A percentile compares a stretch with the other conserved stretches of the same genome.
phyloP scores from a whole-genome alignment of 2,113 vertebrate species.

The Nothoprocta perdicaria region DNA sequence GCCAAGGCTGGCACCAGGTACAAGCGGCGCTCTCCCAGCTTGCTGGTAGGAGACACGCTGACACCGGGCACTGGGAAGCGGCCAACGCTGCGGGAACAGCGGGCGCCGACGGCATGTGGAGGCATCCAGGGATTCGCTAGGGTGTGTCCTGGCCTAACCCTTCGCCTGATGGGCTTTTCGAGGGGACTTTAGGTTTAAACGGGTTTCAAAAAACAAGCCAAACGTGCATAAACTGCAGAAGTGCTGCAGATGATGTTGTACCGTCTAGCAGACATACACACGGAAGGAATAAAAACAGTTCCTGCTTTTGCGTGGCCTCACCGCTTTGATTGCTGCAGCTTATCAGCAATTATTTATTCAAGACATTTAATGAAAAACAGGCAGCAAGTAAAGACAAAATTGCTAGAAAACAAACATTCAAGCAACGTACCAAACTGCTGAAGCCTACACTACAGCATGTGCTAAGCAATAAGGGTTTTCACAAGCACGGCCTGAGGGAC shows the following conservation, averaged over 20 bases:
- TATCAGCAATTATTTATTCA: background rate
- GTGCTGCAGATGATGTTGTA: background rate
- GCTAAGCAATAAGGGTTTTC: background rate
- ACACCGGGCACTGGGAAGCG: background rate
- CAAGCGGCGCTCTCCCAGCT: background rate
- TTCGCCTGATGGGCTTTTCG: background rate
- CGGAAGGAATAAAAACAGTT: background rate
- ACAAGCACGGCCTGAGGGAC: background rate
- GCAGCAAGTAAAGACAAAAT: background rate
- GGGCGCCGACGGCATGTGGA: background rate
- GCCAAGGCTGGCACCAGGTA: background rate
- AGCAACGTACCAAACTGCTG: background rate
- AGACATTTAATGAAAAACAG: background rate
- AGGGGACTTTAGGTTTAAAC: background rate
- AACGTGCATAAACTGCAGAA: accelerated
- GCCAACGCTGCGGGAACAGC: background rate
- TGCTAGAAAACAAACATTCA: background rate
- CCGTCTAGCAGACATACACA: background rate
- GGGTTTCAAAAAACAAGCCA: background rate
- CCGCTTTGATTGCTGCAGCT: background rate
- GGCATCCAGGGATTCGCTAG: background rate
- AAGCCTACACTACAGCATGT: background rate
- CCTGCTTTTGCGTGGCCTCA: background rate
- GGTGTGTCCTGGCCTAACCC: background rate
- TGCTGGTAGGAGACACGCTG: accelerated